These are phyloP conservation scores for Eumeta japonica DNA, from an alignment of 1,140 invertebrate genomes.

Conservation along the genomic window DNA sequence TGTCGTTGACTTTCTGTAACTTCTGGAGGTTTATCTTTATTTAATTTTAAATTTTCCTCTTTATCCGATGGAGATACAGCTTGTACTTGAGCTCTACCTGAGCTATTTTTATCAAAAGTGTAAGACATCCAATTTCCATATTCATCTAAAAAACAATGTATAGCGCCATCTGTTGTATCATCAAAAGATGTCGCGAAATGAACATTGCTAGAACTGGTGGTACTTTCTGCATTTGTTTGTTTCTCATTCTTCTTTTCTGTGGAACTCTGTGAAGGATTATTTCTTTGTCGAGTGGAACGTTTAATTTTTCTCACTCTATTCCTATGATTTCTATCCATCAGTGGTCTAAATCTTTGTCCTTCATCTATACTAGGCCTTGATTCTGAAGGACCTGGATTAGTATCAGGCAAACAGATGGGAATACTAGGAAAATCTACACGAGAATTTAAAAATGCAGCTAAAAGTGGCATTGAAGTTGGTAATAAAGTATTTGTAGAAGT, in stretches of 20 bases:
- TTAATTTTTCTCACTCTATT: slow-evolving; percentile 54
- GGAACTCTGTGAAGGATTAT: slow-evolving; percentile 37
- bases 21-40: slow-evolving; percentile 42
- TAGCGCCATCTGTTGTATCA: slow-evolving; percentile 82
- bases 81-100: slow-evolving; percentile 30
- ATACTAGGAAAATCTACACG: slow-evolving; percentile 53
- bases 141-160: slow-evolving; percentile 81
- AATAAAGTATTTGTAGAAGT: slow-evolving; percentile 64
- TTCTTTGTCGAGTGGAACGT: slow-evolving; percentile 47
- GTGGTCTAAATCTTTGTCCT: slow-evolving; percentile 37
- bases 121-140: slow-evolving; percentile 77
- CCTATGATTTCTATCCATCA: slow-evolving; percentile 54
- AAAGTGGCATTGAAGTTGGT: slow-evolving; percentile 61
- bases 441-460: slow-evolving; percentile 65
- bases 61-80: slow-evolving; percentile 40
- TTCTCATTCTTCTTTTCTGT: slow-evolving; percentile 47
- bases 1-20: slow-evolving; percentile 39
- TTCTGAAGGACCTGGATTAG: slow-evolving; percentile 26
- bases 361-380: slow-evolving; percentile 27
- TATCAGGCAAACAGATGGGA: slow-evolving; percentile 38
- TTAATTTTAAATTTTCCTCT: slow-evolving; percentile 41
- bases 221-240: slow-evolving; percentile 32
- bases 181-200: slow-evolving; percentile 83
- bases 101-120: slow-evolving; percentile 75
- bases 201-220: slow-evolving; percentile 33